Evolutionary conservation across 92 coral and sea anemone species (phyloP).

Genomic region (Epizoanthus ramosus): DNA sequence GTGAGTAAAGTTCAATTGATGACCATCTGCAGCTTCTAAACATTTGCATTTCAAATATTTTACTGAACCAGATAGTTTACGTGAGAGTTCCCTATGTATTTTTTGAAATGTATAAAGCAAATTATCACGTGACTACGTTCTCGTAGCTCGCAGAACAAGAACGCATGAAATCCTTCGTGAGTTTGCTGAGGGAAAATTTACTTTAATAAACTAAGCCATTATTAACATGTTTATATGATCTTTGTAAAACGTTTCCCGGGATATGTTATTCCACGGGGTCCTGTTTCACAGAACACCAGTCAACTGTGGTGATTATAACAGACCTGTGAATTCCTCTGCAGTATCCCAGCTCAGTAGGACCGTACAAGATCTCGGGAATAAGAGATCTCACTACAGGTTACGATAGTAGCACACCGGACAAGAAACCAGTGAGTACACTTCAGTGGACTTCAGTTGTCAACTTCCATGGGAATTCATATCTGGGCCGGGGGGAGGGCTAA

Average conservation of each 20-base stretch:
- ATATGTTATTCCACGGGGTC: no score
- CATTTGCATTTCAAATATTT: no score
- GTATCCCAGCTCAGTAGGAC: slow-evolving; percentile 90
- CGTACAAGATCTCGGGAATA: slow-evolving; percentile 82
- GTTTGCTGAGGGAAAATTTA: neutral
- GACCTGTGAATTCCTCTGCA: slow-evolving; percentile 26
- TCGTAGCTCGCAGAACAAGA: no score
- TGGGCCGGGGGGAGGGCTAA: no score
- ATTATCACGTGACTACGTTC: no score
- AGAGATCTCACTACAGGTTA: slow-evolving; percentile 95
- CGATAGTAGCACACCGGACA: slow-evolving; percentile 86
- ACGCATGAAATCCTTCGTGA: neutral
- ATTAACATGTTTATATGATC: neutral
- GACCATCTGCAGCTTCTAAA: no score
- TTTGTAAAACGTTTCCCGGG: neutral
- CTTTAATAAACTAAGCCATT: neutral
- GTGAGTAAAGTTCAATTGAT: no score
- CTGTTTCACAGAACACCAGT: neutral
- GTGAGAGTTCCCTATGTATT: no score
- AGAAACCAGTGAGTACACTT: slow-evolving; percentile 84
- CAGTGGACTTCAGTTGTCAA: no score
- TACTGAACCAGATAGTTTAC: no score
- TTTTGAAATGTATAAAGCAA: no score
- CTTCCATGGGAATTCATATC: neutral
- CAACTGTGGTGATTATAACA: neutral